A percentile compares a stretch with the other conserved stretches of the same genome.
Conservation (phyloP, 2,113 vertebrate genomes). For the Plecotus auritus region DNA sequence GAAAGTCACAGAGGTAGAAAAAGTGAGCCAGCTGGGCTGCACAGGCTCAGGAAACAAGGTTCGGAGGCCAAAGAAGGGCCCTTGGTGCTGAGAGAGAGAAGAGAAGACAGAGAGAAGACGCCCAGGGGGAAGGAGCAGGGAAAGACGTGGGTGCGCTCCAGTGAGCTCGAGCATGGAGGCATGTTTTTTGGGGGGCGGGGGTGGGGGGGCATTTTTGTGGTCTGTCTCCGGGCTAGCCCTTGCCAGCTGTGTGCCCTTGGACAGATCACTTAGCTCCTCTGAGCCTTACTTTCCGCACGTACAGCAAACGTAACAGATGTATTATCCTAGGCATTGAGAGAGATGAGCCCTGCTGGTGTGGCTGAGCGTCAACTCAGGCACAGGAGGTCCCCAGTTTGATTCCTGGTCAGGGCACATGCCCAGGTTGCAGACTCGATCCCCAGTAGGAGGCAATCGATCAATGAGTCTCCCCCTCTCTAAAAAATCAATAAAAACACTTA, state of each 20-base stretch:
- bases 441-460: too few species aligned
- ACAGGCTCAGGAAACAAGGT: not conserved
- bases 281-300: not conserved
- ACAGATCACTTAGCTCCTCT: not conserved
- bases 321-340: too few species aligned
- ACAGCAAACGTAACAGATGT: not conserved
- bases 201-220: not conserved
- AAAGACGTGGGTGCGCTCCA: not conserved
- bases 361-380: too few species aligned
- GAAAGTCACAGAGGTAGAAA: not conserved
- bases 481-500: too few species aligned
- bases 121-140: not conserved
- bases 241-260: not conserved
- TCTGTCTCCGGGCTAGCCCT: not conserved
- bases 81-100: not conserved
- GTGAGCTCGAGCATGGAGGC: not conserved
- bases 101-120: not conserved
- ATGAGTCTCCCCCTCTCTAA: too few species aligned
- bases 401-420: too few species aligned
- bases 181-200: not conserved
- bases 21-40: not conserved
- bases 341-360: not conserved
- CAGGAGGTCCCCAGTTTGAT: too few species aligned
- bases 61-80: not conserved
- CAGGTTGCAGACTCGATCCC: too few species aligned